These are phyloP conservation scores for Parambassis ranga DNA, from an alignment of 2,797 vertebrate species.

Conservation along the genomic window DNA sequence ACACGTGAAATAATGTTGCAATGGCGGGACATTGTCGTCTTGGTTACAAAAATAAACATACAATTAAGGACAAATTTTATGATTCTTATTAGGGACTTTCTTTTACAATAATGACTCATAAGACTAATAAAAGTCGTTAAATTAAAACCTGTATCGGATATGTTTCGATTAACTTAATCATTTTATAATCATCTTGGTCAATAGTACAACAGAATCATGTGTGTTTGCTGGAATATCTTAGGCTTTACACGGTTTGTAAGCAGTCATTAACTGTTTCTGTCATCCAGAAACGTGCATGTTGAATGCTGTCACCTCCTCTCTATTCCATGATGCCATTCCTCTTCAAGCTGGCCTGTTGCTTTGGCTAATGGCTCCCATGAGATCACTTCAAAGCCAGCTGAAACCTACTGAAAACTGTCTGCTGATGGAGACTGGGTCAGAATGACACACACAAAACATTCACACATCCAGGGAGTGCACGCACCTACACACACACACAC, in stretches of 20 bases:
- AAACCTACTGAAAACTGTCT: constrained; percentile 52
- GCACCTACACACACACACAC: background rate
- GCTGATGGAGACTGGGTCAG: constrained; percentile 55
- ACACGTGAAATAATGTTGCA: too few species aligned
- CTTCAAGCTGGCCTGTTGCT: constrained; percentile 30
- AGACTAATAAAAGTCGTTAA: too few species aligned
- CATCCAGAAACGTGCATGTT: constrained; percentile 48
- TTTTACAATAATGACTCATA: too few species aligned
- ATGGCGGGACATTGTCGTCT: background rate
- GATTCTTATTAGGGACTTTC: too few species aligned
- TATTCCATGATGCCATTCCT: constrained; percentile 69
- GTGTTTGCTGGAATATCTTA: background rate
- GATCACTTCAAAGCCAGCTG: constrained; percentile 69
- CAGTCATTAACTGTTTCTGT: constrained; percentile 37
- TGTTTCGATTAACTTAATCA: background rate
- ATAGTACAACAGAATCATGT: background rate
- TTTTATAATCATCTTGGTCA: background rate
- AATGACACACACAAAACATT: constrained; percentile 65
- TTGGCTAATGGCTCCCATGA: constrained; percentile 63
- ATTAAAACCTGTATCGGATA: too few species aligned
- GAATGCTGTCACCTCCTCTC: constrained; percentile 49
- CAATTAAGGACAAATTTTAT: too few species aligned
- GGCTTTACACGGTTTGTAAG: constrained; percentile 29
- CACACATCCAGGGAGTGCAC: constrained; percentile 58
- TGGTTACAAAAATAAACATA: background rate